Base-by-base conservation (phyloP, 2,888 invertebrate species). In the Platycnemis pennipes region DNA sequence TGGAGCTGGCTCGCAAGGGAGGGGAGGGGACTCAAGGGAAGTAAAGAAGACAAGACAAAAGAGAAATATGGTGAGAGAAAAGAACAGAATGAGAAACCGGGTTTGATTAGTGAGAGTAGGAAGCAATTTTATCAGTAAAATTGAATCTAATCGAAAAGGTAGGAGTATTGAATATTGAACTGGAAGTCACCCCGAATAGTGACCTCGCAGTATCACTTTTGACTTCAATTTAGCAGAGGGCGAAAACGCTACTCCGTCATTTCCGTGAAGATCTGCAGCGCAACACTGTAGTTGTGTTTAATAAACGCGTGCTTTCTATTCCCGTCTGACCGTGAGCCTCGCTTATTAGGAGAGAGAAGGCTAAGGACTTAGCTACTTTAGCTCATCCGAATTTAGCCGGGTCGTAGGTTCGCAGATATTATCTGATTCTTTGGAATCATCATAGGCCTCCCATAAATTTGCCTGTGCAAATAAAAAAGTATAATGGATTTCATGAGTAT, bases 91-190 rank as follows among this genome's bases (percentile, higher is more conserved):
- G n/a, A 13, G 45, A n/a, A 19, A 2, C 0, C 26, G 87, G 87
- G 46, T 13, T 26, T 3, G n/a, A n/a, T n/a, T n/a, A 1, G n/a
- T 13, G 8, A 7, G 87, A 42, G 87, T 22, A 46, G 26, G 45
- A 46, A 87, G 87, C 44, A 44, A 45, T 87, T 46, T 44, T 46
- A 87, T 87, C 44, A 44, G n/a, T 87, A 45, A 87, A 45, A 87
- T 45, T 46, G 87, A 46, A 87, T 87, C 87, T 2, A n/a, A 46
- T 26, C 87, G 87, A 7, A n/a, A n/a, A 45, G 87, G 87, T 26
- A 46, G 45, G 1, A 46, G 77, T 13, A 7, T 37, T 8, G 37
- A 37, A 77, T 37, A 11, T 77, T 77, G 31, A 77, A 37, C 77
- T 11, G 77, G 0, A 2, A n/a, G 77, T 7, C 26, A 77, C 37